These are phyloP conservation scores for Apocrypta bakeri DNA, from an alignment of 1,140 invertebrate species.

Conservation along the genomic window DNA sequence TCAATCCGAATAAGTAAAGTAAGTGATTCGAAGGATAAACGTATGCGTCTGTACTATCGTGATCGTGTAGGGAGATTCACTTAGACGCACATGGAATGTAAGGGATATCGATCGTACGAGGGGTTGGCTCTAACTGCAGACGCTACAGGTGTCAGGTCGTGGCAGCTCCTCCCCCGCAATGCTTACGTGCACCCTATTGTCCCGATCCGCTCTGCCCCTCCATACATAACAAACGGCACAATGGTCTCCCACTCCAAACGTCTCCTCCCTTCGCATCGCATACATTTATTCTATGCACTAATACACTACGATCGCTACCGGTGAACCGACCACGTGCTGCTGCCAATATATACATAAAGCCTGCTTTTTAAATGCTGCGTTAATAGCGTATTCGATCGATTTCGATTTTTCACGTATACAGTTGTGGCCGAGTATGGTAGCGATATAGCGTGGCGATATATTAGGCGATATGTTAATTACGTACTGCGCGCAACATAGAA, in stretches of 20 bases:
- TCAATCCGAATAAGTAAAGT: too few species aligned
- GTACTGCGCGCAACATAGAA: not conserved
- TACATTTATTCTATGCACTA: too few species aligned
- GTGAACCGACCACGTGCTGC: not conserved
- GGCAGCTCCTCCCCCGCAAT: conserved; percentile 43
- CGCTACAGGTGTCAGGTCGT: conserved; percentile 60
- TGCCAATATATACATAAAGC: too few species aligned
- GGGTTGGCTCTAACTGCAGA: conserved; percentile 43
- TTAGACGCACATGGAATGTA: conserved; percentile 6
- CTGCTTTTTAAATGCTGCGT: too few species aligned
- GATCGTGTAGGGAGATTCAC: too few species aligned
- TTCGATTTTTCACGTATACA: too few species aligned
- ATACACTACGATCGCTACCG: not conserved
- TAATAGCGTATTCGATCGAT: too few species aligned
- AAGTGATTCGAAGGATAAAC: too few species aligned
- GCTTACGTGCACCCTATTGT: conserved; percentile 21
- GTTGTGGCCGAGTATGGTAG: too few species aligned
- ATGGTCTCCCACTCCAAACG: not conserved
- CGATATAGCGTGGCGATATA: too few species aligned
- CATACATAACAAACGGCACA: not conserved
- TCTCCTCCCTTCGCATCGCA: not conserved
- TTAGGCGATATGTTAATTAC: too few species aligned
- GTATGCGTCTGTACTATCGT: too few species aligned
- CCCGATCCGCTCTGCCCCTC: not conserved
- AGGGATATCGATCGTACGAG: conserved; percentile 27